Evolutionary conservation across 2,797 vertebrate genomes (phyloP).

Genomic region (Oryzias sinensis): DNA sequence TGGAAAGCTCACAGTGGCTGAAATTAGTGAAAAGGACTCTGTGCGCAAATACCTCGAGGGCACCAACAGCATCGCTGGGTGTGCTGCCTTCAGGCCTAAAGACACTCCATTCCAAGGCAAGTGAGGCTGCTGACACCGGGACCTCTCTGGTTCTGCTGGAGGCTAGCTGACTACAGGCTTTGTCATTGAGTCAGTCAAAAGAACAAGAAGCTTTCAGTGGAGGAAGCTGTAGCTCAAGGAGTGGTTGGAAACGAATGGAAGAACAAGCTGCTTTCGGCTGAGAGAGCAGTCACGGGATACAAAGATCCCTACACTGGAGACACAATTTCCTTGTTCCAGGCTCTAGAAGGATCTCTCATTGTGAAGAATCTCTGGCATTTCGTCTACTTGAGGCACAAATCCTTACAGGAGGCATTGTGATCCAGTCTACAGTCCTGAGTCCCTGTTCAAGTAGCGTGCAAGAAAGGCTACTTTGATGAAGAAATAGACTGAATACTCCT

Average conservation of each 20-base stretch:
- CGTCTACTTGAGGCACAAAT: slow-evolving; percentile 43
- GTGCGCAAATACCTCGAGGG: slow-evolving; percentile 71
- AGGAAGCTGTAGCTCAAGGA: slow-evolving; percentile 64
- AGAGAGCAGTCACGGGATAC: slow-evolving; percentile 67
- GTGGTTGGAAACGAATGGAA: slow-evolving; percentile 82
- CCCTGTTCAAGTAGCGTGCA: slow-evolving; percentile 84
- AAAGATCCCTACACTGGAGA: slow-evolving; percentile 75
- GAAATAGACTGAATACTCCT: slow-evolving; percentile 24
- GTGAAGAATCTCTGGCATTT: slow-evolving; percentile 65
- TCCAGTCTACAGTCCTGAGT: slow-evolving; percentile 79
- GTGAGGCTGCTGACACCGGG: too few species aligned
- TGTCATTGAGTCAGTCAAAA: slow-evolving; percentile 73
- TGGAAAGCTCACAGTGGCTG: slow-evolving; percentile 63
- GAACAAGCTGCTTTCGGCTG: slow-evolving; percentile 74
- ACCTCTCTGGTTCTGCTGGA: too few species aligned
- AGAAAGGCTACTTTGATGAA: slow-evolving; percentile 81
- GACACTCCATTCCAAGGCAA: too few species aligned
- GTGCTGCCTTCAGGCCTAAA: slow-evolving; percentile 72
- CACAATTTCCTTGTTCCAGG: slow-evolving; percentile 80
- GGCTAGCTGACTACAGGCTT: slow-evolving; percentile 73
- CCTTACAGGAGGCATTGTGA: slow-evolving; percentile 75
- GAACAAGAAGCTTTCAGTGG: too few species aligned
- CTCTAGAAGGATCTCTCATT: slow-evolving; percentile 77
- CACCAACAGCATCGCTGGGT: slow-evolving; percentile 73
- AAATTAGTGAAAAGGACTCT: slow-evolving; percentile 65